A percentile compares a stretch with the other conserved stretches of the same genome.
These are phyloP conservation scores for Stenodema calcarata DNA, from an alignment of 2,888 invertebrate genomes.

Conservation along the genomic window DNA sequence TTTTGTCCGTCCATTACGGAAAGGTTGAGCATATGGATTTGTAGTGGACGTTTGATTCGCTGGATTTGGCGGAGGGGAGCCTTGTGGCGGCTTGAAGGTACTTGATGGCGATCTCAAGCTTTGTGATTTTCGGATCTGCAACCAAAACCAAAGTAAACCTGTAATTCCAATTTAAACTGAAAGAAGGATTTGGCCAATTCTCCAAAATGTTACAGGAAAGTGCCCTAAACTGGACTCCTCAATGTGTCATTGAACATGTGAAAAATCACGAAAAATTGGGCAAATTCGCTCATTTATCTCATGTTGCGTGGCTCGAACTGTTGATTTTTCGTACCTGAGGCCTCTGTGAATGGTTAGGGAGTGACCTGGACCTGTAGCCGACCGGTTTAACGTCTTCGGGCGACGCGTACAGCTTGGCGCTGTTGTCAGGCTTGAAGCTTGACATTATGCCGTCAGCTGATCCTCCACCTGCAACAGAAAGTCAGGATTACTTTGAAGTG, in stretches of 20 bases:
- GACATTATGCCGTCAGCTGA: constrained; percentile 71
- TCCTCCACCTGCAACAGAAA: constrained; percentile 59
- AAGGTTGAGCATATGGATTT: constrained; percentile 69
- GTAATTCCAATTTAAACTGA: neutral
- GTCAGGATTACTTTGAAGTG: no score
- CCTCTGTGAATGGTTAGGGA: constrained; percentile 58
- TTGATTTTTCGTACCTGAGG: constrained; percentile 58
- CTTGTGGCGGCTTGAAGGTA: constrained; percentile 55
- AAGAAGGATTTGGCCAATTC: no score
- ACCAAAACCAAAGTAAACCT: constrained; percentile 57
- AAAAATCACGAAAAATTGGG: no score
- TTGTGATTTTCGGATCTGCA: constrained; percentile 69
- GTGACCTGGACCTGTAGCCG: constrained; percentile 63
- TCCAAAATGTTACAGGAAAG: no score
- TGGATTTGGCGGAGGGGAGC: constrained; percentile 13
- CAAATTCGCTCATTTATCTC: no score
- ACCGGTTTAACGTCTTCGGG: constrained; percentile 83
- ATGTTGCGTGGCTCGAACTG: no score
- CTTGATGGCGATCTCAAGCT: constrained; percentile 66
- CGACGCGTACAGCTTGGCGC: constrained; percentile 86
- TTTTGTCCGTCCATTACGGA: constrained; percentile 60
- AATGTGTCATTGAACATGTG: no score
- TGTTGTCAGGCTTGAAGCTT: constrained; percentile 87
- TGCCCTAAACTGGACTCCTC: no score
- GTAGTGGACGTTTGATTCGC: constrained; percentile 58